A percentile compares a stretch with the other conserved stretches of the same genome.
These are phyloP conservation scores for Ardeotis arabs DNA, from an alignment of 2,113 vertebrate species.

Conservation along the genomic window DNA sequence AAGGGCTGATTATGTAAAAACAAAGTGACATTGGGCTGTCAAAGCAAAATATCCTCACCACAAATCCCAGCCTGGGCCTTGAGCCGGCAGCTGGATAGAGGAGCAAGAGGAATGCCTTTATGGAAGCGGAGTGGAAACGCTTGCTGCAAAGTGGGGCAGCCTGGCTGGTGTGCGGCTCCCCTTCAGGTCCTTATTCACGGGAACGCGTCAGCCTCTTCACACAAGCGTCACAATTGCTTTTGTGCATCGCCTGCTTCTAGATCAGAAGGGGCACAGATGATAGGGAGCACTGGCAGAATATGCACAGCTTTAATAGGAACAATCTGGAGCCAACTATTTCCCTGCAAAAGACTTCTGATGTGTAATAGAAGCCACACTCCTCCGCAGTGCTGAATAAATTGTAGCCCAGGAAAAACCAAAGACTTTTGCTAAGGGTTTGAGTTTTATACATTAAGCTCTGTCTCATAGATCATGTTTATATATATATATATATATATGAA, in stretches of 20 bases:
- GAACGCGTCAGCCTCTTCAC: not conserved
- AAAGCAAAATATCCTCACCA: not conserved
- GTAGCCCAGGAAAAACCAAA: not conserved
- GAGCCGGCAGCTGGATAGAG: not conserved
- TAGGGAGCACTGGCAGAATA: not conserved
- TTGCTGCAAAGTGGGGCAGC: rapidly evolving
- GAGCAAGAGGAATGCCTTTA: not conserved
- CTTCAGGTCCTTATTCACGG: not conserved
- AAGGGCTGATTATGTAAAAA: constrained; percentile 20
- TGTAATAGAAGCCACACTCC: not conserved
- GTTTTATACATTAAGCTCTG: not conserved
- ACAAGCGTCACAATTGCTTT: not conserved
- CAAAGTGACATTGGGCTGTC: not conserved
- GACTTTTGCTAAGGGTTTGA: not conserved
- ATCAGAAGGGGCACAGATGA: not conserved
- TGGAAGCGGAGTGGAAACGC: not conserved
- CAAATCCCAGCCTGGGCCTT: not conserved
- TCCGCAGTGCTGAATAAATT: not conserved
- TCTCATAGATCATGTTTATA: not conserved
- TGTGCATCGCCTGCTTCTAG: not conserved
- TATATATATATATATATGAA: not conserved
- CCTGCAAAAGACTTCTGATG: not conserved
- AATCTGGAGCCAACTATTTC: not conserved
- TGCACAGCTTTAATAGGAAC: not conserved
- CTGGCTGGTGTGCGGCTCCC: not conserved